Evolutionary conservation across 2,797 vertebrate genomes (phyloP), one percentile per base, ranked within the genome.

Genomic region (Falco biarmicus): DNA sequence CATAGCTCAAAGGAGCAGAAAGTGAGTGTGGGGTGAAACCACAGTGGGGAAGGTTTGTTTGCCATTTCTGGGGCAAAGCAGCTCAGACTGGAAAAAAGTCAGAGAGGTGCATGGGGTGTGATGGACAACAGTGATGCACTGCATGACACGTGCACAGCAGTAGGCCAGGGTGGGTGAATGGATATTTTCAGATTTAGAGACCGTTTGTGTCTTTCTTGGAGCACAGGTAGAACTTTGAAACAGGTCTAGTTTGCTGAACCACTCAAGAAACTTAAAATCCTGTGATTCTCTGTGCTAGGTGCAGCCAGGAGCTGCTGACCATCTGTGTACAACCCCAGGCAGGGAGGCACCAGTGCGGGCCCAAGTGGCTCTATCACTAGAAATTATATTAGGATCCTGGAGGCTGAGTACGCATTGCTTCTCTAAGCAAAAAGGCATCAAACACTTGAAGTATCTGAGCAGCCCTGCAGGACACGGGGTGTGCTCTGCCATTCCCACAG

Each of bases 101-200:
- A n/a, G 31, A n/a, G 31, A 29, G 10, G 7, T 29, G 15, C 34
- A 60, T 50, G 4, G 8, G 14, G 15, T 48, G 22, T 16, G 19
- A 11, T 0, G 0, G 39, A 29, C 21, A 19, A 4, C 1, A 3
- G 24, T 3, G 28, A 32, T 25, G 15, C 1, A 10, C 37, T 78
- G 37, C 68, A 29, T 11, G 47, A 32, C 18, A 64, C 11, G 15
- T 8, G 20, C 11, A 32, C 8, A 4, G 32, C 1, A 20, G 29
- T 12, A 28, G 39, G 13, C 39, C 25, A 13, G 20, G 16, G 43
- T 13, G 45, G 10, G 18, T 51, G 17, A 78, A 29, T 0, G 45
- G n/a, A 4, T 18, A 11, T 75, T 21, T 87, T 47, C 65, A 53
- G 39, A 39, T 37, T 85, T 53, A 37, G 43, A 28, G 21, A 10